phyloP scores from a whole-genome alignment of 2,888 invertebrate species.

The Tetropium fuscum region DNA sequence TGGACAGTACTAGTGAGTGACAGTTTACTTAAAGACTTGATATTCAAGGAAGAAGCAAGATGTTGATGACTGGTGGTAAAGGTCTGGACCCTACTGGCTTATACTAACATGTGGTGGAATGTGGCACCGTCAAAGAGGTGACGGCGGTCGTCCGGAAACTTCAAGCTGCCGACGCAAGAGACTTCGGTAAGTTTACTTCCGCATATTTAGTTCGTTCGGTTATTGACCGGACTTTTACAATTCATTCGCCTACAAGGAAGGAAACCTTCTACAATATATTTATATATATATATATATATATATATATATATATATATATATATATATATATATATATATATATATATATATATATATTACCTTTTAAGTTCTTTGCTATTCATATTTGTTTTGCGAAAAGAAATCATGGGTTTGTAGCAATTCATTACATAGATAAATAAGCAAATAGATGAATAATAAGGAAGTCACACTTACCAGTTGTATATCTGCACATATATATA shows the following conservation, averaged over 20 bases:
- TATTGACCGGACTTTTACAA: constrained; percentile 58
- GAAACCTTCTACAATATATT: too few relatives aligned
- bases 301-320: too few relatives aligned
- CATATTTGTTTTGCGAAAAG: too few relatives aligned
- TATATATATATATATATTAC: too few relatives aligned
- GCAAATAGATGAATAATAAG: too few relatives aligned
- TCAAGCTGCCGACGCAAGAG: constrained; percentile 65
- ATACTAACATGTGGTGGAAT: constrained; percentile 57
- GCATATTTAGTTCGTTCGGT: constrained; percentile 52
- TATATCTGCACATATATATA: too few relatives aligned
- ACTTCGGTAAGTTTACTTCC: constrained; percentile 62
- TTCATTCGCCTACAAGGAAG: constrained; percentile 59
- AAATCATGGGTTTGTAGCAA: too few relatives aligned
- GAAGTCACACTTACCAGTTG: too few relatives aligned
- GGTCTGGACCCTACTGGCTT: constrained; percentile 64
- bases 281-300: too few relatives aligned
- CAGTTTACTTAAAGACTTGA: constrained; percentile 22
- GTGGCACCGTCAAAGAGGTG: constrained; percentile 64
- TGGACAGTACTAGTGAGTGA: constrained; percentile 49
- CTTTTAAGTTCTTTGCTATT: too few relatives aligned
- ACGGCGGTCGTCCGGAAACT: constrained; percentile 65
- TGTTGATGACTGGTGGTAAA: constrained; percentile 49
- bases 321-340: too few relatives aligned
- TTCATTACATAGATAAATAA: too few relatives aligned
- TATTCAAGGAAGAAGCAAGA: constrained; percentile 6